Evolutionary conservation across 2,113 vertebrate species (phyloP).

Genomic region (Opisthocomus hoazin): DNA sequence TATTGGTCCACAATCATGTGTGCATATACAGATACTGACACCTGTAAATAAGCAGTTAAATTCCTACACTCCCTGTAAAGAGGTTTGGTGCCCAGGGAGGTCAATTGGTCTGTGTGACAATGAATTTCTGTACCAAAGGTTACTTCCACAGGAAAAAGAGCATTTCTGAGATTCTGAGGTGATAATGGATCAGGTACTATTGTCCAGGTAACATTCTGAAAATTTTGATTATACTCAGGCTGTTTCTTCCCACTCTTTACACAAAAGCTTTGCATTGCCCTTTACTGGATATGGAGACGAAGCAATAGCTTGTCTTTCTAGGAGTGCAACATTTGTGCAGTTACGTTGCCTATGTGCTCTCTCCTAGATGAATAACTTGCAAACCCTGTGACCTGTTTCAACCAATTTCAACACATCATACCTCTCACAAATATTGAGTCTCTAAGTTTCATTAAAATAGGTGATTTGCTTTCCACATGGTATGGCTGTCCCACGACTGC

Average conservation of each 20-base stretch:
- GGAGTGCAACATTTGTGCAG: background rate
- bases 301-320: background rate
- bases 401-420: background rate
- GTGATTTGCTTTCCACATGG: background rate
- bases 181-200: background rate
- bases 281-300: background rate
- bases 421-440: background rate
- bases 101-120: background rate
- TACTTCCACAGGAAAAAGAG: background rate
- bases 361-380: background rate
- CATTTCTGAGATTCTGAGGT: background rate
- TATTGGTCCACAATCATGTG: background rate
- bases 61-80: background rate
- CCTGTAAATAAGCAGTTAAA: background rate
- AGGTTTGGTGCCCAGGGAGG: background rate
- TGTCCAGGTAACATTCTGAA: background rate
- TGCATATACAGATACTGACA: background rate
- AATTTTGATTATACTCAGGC: background rate
- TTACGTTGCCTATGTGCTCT: rapidly evolving
- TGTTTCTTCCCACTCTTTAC: background rate
- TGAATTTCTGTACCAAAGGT: background rate
- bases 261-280: background rate
- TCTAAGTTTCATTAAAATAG: background rate
- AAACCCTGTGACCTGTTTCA: background rate
- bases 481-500: background rate